Evolutionary conservation across 92 coral and sea anemone species (phyloP).

Genomic region (Zoanthus solanderi): DNA sequence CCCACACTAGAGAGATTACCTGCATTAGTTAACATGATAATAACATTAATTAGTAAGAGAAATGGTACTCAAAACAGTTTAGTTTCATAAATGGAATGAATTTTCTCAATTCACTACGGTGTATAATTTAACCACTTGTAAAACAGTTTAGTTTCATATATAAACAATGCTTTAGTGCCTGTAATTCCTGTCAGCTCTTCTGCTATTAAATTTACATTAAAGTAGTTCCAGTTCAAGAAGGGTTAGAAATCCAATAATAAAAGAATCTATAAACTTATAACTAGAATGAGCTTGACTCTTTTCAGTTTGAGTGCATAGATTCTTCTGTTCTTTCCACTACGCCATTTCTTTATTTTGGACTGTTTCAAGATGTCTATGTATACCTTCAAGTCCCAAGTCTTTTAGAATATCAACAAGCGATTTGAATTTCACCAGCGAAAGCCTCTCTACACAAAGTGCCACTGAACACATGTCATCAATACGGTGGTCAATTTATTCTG

Average conservation of each 20-base stretch:
- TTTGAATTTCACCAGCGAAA: constrained; percentile 42
- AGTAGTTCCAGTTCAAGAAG: background rate
- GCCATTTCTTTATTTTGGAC: constrained; percentile 12
- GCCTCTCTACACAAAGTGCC: constrained; percentile 48
- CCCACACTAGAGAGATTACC: background rate
- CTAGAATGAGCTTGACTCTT: too few relatives aligned
- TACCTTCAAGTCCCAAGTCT: constrained; percentile 43
- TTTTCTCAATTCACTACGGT: too few relatives aligned
- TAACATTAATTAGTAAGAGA: background rate
- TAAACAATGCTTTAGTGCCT: too few relatives aligned
- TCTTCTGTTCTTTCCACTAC: too few relatives aligned
- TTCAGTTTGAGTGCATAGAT: too few relatives aligned
- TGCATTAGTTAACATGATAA: background rate
- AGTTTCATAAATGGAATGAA: too few relatives aligned
- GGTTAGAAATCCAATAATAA: too few relatives aligned
- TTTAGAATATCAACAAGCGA: constrained; percentile 24
- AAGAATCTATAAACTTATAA: too few relatives aligned
- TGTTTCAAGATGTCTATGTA: constrained; percentile 42
- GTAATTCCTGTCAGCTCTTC: background rate
- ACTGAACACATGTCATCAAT: constrained; percentile 14
- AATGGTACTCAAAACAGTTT: background rate
- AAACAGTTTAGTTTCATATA: too few relatives aligned
- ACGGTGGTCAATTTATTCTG: constrained; percentile 28
- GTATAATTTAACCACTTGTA: too few relatives aligned
- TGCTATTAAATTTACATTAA: constrained; percentile 21